Conservation (phyloP, 2,888 invertebrate species). For the Quadroppia sp. region DNA sequence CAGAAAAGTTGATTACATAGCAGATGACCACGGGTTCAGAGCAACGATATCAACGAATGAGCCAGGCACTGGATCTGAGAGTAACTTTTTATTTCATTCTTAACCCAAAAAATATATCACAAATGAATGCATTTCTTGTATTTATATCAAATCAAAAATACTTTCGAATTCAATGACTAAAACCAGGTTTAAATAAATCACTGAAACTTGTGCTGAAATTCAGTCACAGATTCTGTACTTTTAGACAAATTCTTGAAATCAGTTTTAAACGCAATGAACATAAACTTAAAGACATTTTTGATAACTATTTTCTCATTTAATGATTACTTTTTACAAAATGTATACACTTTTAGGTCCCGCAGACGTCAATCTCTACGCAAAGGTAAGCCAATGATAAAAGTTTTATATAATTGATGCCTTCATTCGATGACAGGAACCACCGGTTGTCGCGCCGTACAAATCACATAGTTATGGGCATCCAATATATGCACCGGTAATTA, state of each 20-base stretch:
- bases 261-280: no score
- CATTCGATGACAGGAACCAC: not conserved
- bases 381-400: not conserved
- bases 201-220: no score
- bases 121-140: not conserved
- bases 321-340: no score
- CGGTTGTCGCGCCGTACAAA: not conserved
- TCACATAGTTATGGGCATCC: not conserved
- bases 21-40: constrained; percentile 38
- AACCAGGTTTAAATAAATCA: no score
- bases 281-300: no score
- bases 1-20: constrained; percentile 39
- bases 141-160: no score
- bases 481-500: constrained; percentile 14
- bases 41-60: constrained; percentile 36
- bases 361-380: not conserved
- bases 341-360: not conserved
- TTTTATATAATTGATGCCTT: not conserved
- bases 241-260: no score
- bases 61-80: constrained; percentile 17
- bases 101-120: not conserved
- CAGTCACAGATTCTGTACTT: no score
- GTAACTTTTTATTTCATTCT: not conserved
- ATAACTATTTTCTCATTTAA: no score
- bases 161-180: no score